Percentiles rank a stretch among this genome's conserved stretches.
These are phyloP conservation scores for Helicoverpa armigera DNA, from an alignment of 1,140 invertebrate genomes.

Conservation along the genomic window DNA sequence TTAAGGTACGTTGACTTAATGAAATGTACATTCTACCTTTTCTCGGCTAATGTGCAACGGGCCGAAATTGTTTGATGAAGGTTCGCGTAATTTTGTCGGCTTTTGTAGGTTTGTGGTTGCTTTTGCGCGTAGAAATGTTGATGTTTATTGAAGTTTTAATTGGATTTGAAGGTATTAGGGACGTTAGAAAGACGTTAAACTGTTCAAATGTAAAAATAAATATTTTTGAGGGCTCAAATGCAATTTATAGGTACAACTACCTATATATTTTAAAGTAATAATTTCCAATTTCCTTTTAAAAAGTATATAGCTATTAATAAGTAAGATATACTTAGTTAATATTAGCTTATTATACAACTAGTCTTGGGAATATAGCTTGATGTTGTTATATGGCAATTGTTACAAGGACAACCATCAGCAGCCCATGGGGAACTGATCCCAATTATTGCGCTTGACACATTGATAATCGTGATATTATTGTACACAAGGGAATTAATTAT, in stretches of 20 bases:
- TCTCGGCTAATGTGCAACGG: conserved; percentile 54
- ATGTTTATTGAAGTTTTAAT: background rate
- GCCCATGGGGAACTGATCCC: background rate
- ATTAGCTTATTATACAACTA: too few species aligned
- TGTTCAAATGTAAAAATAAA: too few species aligned
- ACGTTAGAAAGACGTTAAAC: too few species aligned
- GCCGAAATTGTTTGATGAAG: conserved; percentile 20
- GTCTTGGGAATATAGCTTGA: background rate
- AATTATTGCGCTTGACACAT: conserved; percentile 14
- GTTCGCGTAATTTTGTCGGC: background rate
- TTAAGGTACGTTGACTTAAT: conserved; percentile 71
- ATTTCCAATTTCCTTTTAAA: too few species aligned
- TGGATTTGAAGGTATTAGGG: background rate
- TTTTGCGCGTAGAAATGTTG: background rate
- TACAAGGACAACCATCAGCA: background rate
- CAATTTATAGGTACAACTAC: too few species aligned
- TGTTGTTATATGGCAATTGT: background rate
- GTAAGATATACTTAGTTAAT: too few species aligned
- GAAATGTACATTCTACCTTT: conserved; percentile 62
- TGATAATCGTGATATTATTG: conserved; percentile 21
- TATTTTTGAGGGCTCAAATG: too few species aligned
- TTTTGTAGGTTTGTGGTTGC: background rate
- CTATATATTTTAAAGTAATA: too few species aligned
- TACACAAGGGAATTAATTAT: background rate
- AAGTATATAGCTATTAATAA: too few species aligned